These are phyloP conservation scores for Podarcis muralis DNA, from an alignment of 2,113 vertebrate species.

Conservation along the genomic window DNA sequence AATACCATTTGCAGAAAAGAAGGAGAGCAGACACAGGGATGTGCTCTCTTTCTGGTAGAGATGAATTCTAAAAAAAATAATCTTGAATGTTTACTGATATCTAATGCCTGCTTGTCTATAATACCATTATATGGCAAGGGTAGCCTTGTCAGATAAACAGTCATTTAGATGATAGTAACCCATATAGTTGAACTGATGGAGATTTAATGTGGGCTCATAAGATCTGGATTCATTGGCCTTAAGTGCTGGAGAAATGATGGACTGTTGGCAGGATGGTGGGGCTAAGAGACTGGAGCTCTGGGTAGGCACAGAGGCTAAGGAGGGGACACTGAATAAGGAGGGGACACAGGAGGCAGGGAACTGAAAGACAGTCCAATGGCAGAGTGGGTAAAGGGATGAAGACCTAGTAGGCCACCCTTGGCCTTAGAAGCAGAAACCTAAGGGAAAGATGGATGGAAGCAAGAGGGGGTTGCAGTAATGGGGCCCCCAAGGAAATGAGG, in stretches of 20 bases:
- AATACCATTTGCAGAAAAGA: background rate
- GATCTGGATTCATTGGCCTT: background rate
- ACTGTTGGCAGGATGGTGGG: background rate
- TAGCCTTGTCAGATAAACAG: too few species aligned
- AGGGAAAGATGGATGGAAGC: background rate
- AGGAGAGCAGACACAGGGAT: background rate
- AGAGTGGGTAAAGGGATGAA: too few species aligned
- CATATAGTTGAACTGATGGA: background rate
- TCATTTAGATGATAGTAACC: background rate
- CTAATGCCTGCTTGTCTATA: background rate
- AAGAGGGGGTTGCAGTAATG: background rate
- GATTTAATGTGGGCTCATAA: background rate
- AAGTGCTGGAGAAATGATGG: background rate
- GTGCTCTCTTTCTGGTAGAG: background rate
- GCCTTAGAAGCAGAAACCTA: background rate
- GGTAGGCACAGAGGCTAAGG: background rate
- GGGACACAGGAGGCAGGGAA: background rate
- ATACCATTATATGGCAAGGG: background rate
- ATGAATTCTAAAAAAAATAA: background rate
- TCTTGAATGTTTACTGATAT: background rate
- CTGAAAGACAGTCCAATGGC: background rate
- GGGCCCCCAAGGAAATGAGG: background rate
- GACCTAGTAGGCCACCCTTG: background rate
- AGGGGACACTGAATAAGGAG: background rate
- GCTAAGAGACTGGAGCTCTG: background rate